Base-by-base conservation (phyloP, 2,888 invertebrate species). In the Micropterix aruncella region DNA sequence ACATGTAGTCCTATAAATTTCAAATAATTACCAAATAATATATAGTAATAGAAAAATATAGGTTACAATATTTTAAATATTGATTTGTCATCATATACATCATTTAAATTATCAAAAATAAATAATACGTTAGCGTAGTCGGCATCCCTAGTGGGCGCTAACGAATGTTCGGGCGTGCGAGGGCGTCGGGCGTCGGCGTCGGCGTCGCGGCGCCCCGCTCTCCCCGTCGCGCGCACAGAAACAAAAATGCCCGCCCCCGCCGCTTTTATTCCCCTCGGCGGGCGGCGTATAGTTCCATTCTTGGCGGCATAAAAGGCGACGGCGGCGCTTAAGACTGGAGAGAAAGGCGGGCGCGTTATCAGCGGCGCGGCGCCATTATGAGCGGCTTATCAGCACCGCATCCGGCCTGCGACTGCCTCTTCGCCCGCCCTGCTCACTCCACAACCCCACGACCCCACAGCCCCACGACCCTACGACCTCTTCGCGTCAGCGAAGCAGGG, bases 291-390 rank as follows among this genome's bases (percentile, higher is more conserved):
- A 50, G 50, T 49, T 52, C 50, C 50, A 50, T 52, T 50, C 51
- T 52, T 50, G 42, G 48, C 46, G 48, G 42, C 47, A 50, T 51
- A 48, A 50, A 50, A 49, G 49, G 46, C 47, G 50, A 50, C 48
- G 51, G 47, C 65, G 58, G 57, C 57, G 47, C 48, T 48, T 50
- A 48, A 50, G 49, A 49, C 47, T 48, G 63, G 65, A 65, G 65
- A 66, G 67, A 66, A 70, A 68, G 67, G 70, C 67, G 68, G 68
- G 68, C 61, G 59, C 63, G 68, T 67, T 72, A 70, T 70, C 68
- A 61, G 60, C 49, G 56, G 45, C 50, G 40, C 57, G 53, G 54
- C 59, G 65, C 70, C 70, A 70, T 71, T 70, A 70, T 67, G 67
- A 49, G 60, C 53, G 61, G 69, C 69, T 70, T 70, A 71, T 71